Evolutionary conservation across 2,113 vertebrate species (phyloP).

Genomic region (mouse (Mus musculus)): GRCm39 chr11:76809501-76810000

Average conservation of each 20-base stretch:
- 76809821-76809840: not conserved
- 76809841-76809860: not conserved
- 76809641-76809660: not conserved
- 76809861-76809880: not conserved
- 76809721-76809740: constrained; percentile 8
- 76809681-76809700: not conserved
- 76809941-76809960: not conserved
- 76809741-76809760: not conserved
- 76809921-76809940: not conserved
- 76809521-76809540: not conserved
- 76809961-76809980: constrained; percentile 7
- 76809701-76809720: not conserved
- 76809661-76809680: not conserved
- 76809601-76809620: not conserved
- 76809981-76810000: not conserved
- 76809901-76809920: not conserved
- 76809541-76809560: not conserved
- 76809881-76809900: not conserved
- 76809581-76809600: not conserved
- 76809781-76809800: not conserved
- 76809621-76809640: not conserved
- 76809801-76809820: not conserved
- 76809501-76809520: not conserved
- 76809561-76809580: not conserved
- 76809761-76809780: not conserved